Conservation (phyloP, 2,888 invertebrate species). For the Ametastegia equiseti region DNA sequence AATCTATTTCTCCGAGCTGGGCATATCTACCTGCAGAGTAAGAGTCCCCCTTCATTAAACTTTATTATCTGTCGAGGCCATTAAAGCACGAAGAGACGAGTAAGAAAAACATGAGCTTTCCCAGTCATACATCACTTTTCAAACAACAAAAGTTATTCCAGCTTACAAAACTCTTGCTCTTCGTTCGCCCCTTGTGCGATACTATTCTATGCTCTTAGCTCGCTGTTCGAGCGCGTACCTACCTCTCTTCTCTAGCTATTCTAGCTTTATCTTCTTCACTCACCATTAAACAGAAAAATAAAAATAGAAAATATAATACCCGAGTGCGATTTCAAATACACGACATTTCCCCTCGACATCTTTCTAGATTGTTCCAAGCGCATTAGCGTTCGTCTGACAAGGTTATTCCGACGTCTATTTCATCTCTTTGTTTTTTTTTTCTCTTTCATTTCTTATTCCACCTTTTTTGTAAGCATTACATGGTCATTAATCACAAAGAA, state of each 20-base stretch:
- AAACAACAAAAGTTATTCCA: slow-evolving; percentile 48
- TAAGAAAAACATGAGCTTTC: slow-evolving; percentile 44
- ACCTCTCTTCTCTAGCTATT: slow-evolving; percentile 31
- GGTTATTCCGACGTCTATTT: slow-evolving; percentile 19
- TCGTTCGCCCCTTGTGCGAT: slow-evolving; percentile 18
- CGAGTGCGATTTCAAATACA: slow-evolving; percentile 37
- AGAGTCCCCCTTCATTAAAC: slow-evolving; percentile 19
- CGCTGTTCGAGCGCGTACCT: slow-evolving; percentile 5
- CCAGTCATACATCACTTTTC: slow-evolving; percentile 36
- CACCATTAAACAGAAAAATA: slow-evolving; percentile 60
- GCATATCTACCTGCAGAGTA: neutral
- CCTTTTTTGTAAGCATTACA: neutral
- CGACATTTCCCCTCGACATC: slow-evolving; percentile 2
- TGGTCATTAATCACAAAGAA: slow-evolving; percentile 21
- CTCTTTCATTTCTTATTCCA: neutral
- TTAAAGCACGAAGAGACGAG: slow-evolving; percentile 1
- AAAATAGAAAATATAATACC: slow-evolving; percentile 52
- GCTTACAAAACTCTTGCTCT: slow-evolving; percentile 33
- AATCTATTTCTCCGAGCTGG: neutral
- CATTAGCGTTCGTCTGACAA: slow-evolving; percentile 40
- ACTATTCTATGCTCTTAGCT: slow-evolving; percentile 24
- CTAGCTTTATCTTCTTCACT: slow-evolving; percentile 56
- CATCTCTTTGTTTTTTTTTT: neutral
- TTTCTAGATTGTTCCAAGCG: slow-evolving; percentile 33
- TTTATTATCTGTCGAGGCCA: slow-evolving; percentile 20